A percentile compares a stretch with the other conserved stretches of the same genome.
Conservation (phyloP, 2,113 vertebrate species). For the Patagioenas fasciata region DNA sequence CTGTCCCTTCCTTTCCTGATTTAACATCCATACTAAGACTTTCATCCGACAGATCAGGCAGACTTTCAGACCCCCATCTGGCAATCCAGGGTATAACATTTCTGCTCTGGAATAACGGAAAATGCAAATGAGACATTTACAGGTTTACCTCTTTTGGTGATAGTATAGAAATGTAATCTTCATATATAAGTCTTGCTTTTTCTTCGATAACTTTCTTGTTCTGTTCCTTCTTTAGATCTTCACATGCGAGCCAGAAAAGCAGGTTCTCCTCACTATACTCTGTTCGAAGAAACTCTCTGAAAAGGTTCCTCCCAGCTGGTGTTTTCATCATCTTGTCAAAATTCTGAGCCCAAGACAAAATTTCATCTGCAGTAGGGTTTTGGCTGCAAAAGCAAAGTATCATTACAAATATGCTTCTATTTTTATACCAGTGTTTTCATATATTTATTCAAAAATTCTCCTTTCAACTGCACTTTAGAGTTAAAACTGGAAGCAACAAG, state of each 20-base stretch:
- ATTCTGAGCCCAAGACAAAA: slow-evolving; percentile 94
- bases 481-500: not conserved
- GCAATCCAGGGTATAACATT: not conserved
- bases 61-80: not conserved
- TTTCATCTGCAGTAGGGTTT: slow-evolving; percentile 89
- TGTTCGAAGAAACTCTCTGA: slow-evolving; percentile 93
- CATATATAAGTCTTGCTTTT: slow-evolving; percentile 94
- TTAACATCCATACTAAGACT: not conserved
- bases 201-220: slow-evolving; percentile 86
- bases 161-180: slow-evolving; percentile 98
- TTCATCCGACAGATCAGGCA: not conserved
- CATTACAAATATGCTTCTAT: slow-evolving; percentile 39
- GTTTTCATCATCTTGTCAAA: slow-evolving; percentile 98
- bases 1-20: not conserved
- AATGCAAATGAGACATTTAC: not conserved
- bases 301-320: slow-evolving; percentile 89
- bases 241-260: slow-evolving; percentile 97
- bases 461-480: not conserved
- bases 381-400: slow-evolving; percentile 68
- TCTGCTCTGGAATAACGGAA: not conserved
- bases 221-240: slow-evolving; percentile 93
- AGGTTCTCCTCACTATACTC: slow-evolving; percentile 99
- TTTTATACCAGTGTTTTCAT: slow-evolving; percentile 46
- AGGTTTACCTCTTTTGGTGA: slow-evolving; percentile 95
- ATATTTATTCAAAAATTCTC: not conserved